These are phyloP conservation scores for Zygogramma bicolorata DNA, from an alignment of 2,888 invertebrate genomes.

Conservation along the genomic window DNA sequence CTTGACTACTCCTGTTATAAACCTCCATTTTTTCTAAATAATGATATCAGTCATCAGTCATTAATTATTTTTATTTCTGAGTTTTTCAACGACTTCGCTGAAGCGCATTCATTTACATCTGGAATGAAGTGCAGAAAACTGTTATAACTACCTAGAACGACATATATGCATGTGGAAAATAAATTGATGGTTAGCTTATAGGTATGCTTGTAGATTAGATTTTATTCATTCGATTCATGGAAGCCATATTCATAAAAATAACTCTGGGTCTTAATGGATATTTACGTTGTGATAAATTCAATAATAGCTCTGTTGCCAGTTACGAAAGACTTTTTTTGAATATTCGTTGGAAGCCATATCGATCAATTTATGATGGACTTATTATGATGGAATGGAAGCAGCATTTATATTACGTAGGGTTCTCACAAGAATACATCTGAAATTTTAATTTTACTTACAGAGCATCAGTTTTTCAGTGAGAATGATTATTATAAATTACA, in stretches of 20 bases:
- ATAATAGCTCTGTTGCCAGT: not conserved
- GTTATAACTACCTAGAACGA: conserved; percentile 41
- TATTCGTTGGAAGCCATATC: not conserved
- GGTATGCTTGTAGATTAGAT: conserved; percentile 45
- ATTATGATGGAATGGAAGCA: too few species aligned
- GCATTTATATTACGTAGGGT: too few species aligned
- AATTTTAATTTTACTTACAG: too few species aligned
- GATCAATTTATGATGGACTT: too few species aligned
- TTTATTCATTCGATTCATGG: conserved; percentile 46
- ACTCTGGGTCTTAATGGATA: conserved; percentile 16
- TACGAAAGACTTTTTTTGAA: not conserved
- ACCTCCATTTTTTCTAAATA: conserved; percentile 36
- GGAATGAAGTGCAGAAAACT: conserved; percentile 41
- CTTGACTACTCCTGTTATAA: conserved; percentile 28
- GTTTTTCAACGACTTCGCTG: conserved; percentile 24
- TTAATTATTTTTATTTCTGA: conserved; percentile 43
- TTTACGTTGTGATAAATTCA: conserved; percentile 17
- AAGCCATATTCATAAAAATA: conserved; percentile 51
- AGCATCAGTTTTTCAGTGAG: too few species aligned
- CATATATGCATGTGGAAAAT: conserved; percentile 37
- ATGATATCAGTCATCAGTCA: conserved; percentile 39
- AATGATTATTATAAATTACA: too few species aligned
- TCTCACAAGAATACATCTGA: too few species aligned
- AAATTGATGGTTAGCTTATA: conserved; percentile 41
- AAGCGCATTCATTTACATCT: conserved; percentile 42